Base-by-base conservation (phyloP, 2,888 invertebrate genomes). In the Trichopria drosophilae region DNA sequence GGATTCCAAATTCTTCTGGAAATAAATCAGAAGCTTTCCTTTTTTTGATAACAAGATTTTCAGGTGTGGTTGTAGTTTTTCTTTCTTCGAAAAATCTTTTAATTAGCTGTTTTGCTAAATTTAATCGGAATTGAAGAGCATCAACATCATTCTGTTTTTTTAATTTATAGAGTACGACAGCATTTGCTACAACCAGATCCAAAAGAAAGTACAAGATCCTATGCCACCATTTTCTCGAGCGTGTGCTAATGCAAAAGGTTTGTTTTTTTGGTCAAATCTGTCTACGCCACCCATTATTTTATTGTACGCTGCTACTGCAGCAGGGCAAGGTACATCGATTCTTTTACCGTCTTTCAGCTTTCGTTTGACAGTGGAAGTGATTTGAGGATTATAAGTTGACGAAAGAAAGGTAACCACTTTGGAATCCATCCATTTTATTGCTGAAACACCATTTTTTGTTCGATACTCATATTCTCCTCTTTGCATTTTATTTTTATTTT, bases 341-440 rank as follows among this genome's bases (percentile, higher is more conserved):
- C 32, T 48, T 41, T 44, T 23, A 31, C 45, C 53, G 36, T 43
- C 39, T 28, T 49, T 31, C 20, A 40, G 39, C 26, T 39, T 45
- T 28, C 45, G 42, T 19, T 15, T 23, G 26, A 53, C 37, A 15
- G 22, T 29, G 22, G 32, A 26, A 39, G 9, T 44, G 24, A 19
- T 31, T 36, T 41, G 13, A 24, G 55, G 48, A 45, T 55, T 46
- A 18, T 44, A 40, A 36, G 46, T 40, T 24, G 51, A 51, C 19
- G 42, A 41, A 7, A 43, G 18, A 15, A 51, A 16, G 20, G 37
- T 43, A 9, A 51, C 55, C 12, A 43, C 31, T 23, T 52, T 55
- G 13, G 19, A 35, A 36, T 55, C 55, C 46, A 49, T 55, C 45
- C 49, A 51, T 39, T 51, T 55, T 7, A 51, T 47, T 7, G 48